Evolutionary conservation across 2,888 invertebrate genomes (phyloP).

Genomic region (Lamellibrachia columna): DNA sequence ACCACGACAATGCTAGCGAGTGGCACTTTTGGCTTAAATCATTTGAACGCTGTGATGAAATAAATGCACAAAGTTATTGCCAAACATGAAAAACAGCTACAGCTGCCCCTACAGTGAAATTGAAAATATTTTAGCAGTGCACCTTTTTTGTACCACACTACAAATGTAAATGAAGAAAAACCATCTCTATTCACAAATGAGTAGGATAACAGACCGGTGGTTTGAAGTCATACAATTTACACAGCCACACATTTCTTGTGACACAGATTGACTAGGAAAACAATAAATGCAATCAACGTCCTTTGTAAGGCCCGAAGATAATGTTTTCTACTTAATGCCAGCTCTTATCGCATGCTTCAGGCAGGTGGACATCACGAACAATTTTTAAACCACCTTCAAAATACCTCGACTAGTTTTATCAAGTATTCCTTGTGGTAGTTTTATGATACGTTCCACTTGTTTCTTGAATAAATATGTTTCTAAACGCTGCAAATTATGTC

Average conservation of each 20-base stretch:
- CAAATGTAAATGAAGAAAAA: background rate
- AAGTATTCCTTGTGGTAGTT: background rate
- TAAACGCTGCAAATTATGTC: background rate
- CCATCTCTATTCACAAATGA: background rate
- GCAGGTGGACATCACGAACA: background rate
- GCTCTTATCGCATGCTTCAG: background rate
- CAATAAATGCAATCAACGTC: constrained; percentile 5
- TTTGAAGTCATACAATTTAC: background rate
- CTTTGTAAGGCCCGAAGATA: background rate
- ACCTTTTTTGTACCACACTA: background rate
- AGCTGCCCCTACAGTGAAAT: background rate
- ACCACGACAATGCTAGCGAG: background rate
- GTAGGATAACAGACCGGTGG: background rate
- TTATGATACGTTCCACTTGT: background rate
- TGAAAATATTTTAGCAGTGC: background rate
- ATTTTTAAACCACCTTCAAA: background rate
- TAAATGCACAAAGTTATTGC: background rate
- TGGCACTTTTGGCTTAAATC: background rate
- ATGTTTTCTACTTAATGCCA: background rate
- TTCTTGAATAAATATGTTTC: background rate
- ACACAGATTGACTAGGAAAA: constrained; percentile 4
- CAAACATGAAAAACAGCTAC: background rate
- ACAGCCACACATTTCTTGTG: background rate
- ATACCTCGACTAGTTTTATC: constrained; percentile 2
- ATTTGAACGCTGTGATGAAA: constrained; percentile 4